phyloP scores from a whole-genome alignment of 2,113 vertebrate genomes.

The Ceyx margarethae region DNA sequence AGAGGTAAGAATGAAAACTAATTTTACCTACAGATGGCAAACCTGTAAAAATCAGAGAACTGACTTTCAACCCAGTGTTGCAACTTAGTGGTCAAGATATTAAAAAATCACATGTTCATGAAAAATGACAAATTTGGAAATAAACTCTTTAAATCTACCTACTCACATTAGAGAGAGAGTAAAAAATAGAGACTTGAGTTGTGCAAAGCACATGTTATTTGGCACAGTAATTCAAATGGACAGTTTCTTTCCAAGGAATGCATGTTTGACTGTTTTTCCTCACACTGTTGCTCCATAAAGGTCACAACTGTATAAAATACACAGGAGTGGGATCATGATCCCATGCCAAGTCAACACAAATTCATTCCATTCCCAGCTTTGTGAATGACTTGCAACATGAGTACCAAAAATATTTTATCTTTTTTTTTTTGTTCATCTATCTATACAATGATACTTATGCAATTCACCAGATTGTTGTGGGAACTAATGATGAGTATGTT shows the following conservation, averaged over 20 bases:
- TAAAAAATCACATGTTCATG: not conserved
- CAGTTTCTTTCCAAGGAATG: conserved; percentile 5
- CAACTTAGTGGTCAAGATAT: not conserved
- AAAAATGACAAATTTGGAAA: not conserved
- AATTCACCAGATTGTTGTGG: not conserved
- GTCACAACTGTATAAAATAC: conserved; percentile 6
- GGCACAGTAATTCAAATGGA: not conserved
- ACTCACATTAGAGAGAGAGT: not conserved
- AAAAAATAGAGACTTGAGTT: not conserved
- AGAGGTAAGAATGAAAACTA: not conserved
- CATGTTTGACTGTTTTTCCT: not conserved
- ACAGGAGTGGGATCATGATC: not conserved
- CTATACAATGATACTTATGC: not conserved
- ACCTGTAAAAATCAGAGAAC: not conserved
- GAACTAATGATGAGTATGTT: not conserved
- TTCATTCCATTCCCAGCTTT: not conserved
- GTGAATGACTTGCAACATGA: not conserved
- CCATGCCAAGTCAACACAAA: not conserved
- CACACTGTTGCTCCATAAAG: not conserved
- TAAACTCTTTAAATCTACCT: not conserved
- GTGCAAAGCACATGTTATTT: not conserved
- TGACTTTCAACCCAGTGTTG: not conserved
- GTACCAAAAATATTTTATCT: not conserved
- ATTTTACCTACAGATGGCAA: not conserved
- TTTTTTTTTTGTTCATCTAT: not conserved